These are phyloP conservation scores for Cephus sareptanus DNA, from an alignment of 2,888 invertebrate species.

Conservation along the genomic window DNA sequence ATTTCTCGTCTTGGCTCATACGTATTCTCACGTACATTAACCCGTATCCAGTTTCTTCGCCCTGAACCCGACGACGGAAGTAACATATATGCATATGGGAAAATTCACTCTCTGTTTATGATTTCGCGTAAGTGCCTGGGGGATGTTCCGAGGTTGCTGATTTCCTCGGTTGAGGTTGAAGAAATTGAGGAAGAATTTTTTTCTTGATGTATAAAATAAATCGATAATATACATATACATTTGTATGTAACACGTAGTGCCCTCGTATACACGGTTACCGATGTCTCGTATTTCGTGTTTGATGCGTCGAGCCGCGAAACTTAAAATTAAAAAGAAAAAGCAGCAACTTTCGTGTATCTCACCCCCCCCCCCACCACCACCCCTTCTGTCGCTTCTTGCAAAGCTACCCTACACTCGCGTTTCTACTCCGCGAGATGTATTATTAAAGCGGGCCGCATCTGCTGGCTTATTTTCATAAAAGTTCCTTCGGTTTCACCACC, in stretches of 20 bases:
- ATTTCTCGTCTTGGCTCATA: neutral
- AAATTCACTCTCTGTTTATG: neutral
- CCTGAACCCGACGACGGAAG: neutral
- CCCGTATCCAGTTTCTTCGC: neutral
- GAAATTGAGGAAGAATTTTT: neutral
- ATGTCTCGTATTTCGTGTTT: neutral
- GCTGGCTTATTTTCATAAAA: constrained; percentile 31
- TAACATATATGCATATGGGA: neutral
- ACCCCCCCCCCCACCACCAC: neutral
- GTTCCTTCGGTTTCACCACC: constrained; percentile 12
- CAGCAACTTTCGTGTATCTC: neutral
- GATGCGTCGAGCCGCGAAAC: constrained; percentile 2
- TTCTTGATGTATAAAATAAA: too few relatives aligned
- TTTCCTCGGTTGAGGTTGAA: neutral
- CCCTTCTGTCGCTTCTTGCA: neutral
- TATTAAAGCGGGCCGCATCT: constrained; percentile 25
- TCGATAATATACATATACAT: neutral
- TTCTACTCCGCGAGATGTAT: constrained; percentile 20
- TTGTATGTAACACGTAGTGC: neutral
- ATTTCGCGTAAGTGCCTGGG: neutral
- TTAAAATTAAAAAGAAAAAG: constrained; percentile 27
- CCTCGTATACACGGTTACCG: neutral
- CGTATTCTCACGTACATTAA: neutral
- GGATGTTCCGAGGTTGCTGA: neutral
- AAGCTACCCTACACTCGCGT: constrained; percentile 1